phyloP scores from a whole-genome alignment of 1,140 invertebrate species.

The Epicauta chinensis region DNA sequence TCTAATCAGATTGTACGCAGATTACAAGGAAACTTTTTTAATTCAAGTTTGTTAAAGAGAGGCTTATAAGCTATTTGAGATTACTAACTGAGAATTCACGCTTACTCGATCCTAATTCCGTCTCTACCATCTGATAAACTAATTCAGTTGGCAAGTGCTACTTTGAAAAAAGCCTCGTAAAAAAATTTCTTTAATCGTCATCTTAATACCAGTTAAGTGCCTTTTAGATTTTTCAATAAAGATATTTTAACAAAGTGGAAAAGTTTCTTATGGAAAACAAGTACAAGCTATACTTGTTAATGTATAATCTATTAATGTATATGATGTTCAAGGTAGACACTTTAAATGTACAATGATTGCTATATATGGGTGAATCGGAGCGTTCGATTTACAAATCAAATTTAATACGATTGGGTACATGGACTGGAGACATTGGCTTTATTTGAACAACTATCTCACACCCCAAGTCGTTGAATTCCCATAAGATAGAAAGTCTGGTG shows the following conservation, averaged over 20 bases:
- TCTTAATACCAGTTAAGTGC: too few relatives aligned
- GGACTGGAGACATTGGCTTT: constrained; percentile 4
- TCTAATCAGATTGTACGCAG: constrained; percentile 35
- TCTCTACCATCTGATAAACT: constrained; percentile 19
- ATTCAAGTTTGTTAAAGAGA: constrained; percentile 34
- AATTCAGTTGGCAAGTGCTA: constrained; percentile 1
- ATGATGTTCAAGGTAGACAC: too few relatives aligned
- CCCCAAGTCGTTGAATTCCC: constrained; percentile 10
- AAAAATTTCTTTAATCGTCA: not conserved
- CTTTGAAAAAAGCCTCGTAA: not conserved
- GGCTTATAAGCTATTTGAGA: constrained; percentile 32
- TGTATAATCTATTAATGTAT: too few relatives aligned
- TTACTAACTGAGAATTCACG: constrained; percentile 23
- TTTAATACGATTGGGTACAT: constrained; percentile 11
- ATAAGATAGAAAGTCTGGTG: too few relatives aligned
- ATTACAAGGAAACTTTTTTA: constrained; percentile 35
- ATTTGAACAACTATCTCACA: constrained; percentile 8
- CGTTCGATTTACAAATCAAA: constrained; percentile 11
- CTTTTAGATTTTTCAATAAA: too few relatives aligned
- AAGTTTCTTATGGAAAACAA: too few relatives aligned
- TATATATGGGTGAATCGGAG: not conserved
- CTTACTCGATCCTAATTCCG: constrained; percentile 10
- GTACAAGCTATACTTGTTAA: too few relatives aligned
- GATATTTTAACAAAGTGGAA: too few relatives aligned
- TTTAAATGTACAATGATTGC: constrained; percentile 11